Percentiles rank a stretch among this genome's conserved stretches.
Conservation (phyloP, 35 echinoderm and acorn worm species). For the Anneissia japonica region DNA sequence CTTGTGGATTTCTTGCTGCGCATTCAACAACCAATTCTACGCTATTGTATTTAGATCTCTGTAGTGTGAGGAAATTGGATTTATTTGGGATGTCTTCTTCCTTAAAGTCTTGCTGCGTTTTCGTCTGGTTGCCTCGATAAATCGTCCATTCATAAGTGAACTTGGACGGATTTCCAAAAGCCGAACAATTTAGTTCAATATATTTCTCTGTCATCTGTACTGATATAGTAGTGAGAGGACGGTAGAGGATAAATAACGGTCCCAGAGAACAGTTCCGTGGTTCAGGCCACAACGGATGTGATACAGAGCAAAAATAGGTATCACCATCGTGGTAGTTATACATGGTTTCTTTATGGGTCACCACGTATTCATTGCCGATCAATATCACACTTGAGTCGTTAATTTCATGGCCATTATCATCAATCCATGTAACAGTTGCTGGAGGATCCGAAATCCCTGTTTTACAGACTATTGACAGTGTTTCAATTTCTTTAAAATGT, state of each 20-base stretch:
- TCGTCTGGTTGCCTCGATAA: not conserved
- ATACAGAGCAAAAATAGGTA: not conserved
- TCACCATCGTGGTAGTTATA: not conserved
- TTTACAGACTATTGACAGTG: not conserved
- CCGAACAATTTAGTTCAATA: not conserved
- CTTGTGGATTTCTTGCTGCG: not conserved
- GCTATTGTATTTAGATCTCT: not conserved
- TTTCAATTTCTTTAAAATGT: not conserved
- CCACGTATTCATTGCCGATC: not conserved
- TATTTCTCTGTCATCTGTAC: not conserved
- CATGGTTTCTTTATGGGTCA: not conserved
- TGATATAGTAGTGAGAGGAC: not conserved
- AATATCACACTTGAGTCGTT: not conserved
- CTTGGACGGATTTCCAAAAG: not conserved
- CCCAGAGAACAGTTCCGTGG: not conserved
- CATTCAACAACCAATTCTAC: not conserved
- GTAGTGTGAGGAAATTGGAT: not conserved
- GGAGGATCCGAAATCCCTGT: not conserved
- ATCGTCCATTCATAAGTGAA: not conserved
- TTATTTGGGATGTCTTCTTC: not conserved
- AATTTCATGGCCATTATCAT: not conserved
- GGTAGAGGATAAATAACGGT: not conserved
- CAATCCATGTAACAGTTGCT: not conserved
- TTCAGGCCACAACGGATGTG: not conserved
- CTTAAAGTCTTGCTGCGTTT: not conserved